Conservation (phyloP, 2,797 vertebrate species). For the Percopsis omiscomaycus region DNA sequence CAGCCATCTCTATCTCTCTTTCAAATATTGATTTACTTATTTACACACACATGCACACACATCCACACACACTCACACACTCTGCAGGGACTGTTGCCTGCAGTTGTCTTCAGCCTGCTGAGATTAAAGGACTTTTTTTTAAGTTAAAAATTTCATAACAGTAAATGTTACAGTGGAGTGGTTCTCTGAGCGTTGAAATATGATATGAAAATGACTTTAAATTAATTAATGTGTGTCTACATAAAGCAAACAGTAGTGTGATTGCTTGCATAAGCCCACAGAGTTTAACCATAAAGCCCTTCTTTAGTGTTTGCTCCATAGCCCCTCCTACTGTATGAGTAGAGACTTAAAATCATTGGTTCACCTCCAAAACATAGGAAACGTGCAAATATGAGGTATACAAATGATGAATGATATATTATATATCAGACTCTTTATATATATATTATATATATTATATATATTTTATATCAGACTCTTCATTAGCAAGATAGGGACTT, state of each 20-base stretch:
- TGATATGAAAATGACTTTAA: not conserved
- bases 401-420: no score
- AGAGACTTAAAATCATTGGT: slow-evolving; percentile 25
- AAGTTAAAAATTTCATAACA: slow-evolving; percentile 1
- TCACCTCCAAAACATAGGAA: not conserved
- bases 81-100: not conserved
- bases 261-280: not conserved
- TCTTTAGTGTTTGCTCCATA: slow-evolving; percentile 31
- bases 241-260: not conserved
- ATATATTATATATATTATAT: no score
- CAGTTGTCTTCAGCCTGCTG: not conserved
- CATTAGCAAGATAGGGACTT: no score
- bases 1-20: slow-evolving; percentile 13
- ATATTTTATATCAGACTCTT: no score
- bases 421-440: no score
- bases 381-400: not conserved
- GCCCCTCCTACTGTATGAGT: slow-evolving; percentile 50
- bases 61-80: no score
- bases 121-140: not conserved
- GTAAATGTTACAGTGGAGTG: not conserved
- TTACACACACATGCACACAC: no score
- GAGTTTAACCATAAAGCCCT: slow-evolving; percentile 1
- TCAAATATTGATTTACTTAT: not conserved
- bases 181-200: not conserved
- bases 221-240: not conserved